Base-by-base conservation (phyloP, 2,888 invertebrate genomes). In the Carpatolechia fugitivella region DNA sequence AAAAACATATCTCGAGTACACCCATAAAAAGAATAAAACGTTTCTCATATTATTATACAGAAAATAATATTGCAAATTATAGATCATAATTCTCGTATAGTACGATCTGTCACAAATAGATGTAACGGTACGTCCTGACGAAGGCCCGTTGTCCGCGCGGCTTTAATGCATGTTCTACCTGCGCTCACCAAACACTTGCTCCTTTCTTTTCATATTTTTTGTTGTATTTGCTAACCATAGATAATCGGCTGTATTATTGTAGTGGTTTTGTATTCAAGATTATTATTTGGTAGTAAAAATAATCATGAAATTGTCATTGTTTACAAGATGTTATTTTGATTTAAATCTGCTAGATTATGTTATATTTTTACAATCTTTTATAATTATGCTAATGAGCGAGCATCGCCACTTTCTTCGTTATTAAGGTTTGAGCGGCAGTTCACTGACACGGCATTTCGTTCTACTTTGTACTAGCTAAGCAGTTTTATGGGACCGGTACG, bases 121-220 rank as follows among this genome's bases (percentile, higher is more conserved):
- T 75, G 70, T 87, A 88, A 87, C 88, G 86, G 87, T 76, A 82
- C 69, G 53, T 64, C 66, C 61, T 63, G 63, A 80, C 79, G 83
- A 84, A 82, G 71, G 74, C 69, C 70, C 73, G 68, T 70, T 75
- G 72, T 72, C 24, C 6, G 70, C 76, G 70, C 6, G 59, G 61
- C 63, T 70, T 69, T 69, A 75, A 75, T 72, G 60, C 60, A 71
- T 68, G 67, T 69, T 72, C 82, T 87, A 86, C 87, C 87, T 86
- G 87, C 78, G 73, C 68, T 73, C 71, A 75, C 72, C 75, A 74
- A 78, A 80, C 86, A 87, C 85, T 85, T 84, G 80, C 78, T 71
- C 70, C 66, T 72, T 66, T 72, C 75, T 74, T 80, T 76, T 74
- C 65, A 67, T 68, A 59, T 66, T 68, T 74, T 77, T 76, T 73